Evolutionary conservation across 2,113 vertebrate genomes (phyloP).

Genomic region (Ceratotherium simum): DNA sequence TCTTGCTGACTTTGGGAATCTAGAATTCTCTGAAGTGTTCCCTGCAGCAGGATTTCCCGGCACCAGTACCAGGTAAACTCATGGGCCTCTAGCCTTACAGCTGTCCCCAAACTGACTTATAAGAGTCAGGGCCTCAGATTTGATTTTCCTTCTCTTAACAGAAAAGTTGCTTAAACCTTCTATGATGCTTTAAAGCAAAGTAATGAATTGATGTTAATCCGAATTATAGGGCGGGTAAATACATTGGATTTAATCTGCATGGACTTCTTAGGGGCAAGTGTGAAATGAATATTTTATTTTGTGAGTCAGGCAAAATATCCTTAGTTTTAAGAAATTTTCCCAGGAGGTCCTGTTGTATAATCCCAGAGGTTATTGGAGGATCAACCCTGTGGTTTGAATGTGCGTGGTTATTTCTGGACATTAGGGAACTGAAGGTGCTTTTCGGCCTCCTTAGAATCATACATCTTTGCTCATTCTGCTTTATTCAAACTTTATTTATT

Average conservation of each 20-base stretch:
- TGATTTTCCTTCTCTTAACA: neutral
- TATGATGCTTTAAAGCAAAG: neutral
- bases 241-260: neutral
- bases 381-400: neutral
- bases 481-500: neutral
- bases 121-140: neutral
- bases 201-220: neutral
- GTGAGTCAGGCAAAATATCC: neutral
- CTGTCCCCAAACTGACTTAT: neutral
- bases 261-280: neutral
- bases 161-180: neutral
- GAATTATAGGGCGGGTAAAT: neutral
- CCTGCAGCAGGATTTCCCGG: neutral
- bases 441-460: neutral
- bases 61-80: neutral
- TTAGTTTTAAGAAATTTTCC: neutral
- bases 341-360: neutral
- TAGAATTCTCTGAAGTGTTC: neutral
- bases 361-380: neutral
- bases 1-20: neutral
- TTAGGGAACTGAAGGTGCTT: neutral
- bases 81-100: neutral
- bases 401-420: neutral
- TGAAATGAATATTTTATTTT: neutral
- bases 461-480: neutral